A percentile compares a stretch with the other conserved stretches of the same genome.
phyloP scores from a whole-genome alignment of 2,797 vertebrate species.

The Ceryle rudis region DNA sequence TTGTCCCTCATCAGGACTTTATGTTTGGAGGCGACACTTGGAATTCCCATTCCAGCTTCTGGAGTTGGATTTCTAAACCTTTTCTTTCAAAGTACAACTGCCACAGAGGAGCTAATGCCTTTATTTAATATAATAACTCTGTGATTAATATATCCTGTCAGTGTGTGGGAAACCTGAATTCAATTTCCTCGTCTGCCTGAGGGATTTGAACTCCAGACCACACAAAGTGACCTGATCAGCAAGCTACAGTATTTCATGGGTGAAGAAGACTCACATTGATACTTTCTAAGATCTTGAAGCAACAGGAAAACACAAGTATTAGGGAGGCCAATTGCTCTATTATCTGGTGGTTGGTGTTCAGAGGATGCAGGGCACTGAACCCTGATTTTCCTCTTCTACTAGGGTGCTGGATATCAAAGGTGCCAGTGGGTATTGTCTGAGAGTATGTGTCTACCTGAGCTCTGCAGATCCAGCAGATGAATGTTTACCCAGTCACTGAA shows the following conservation, averaged over 20 bases:
- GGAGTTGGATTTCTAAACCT: neutral
- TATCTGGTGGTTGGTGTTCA: neutral
- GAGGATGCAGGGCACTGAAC: neutral
- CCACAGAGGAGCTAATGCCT: conserved; percentile 9
- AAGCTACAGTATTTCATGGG: neutral
- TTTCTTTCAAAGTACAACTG: neutral
- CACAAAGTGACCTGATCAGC: conserved; percentile 48
- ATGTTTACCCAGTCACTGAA: neutral
- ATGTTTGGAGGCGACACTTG: neutral
- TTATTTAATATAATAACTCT: conserved; percentile 29
- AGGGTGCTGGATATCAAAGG: neutral
- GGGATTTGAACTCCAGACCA: conserved; percentile 61
- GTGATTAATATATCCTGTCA: conserved; percentile 55
- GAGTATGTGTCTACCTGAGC: too few relatives aligned
- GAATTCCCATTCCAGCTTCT: neutral
- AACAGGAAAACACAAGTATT: rapidly evolving
- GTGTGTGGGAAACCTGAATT: conserved; percentile 56
- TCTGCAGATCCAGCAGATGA: neutral
- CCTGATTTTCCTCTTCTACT: rapidly evolving
- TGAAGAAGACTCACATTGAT: neutral
- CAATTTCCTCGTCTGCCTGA: conserved; percentile 42
- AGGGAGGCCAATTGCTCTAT: neutral
- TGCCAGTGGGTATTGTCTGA: neutral
- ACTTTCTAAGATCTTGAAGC: neutral
- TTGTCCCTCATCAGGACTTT: neutral